Evolutionary conservation across 2,888 invertebrate genomes (phyloP).

Genomic region (Tortrix viridana): DNA sequence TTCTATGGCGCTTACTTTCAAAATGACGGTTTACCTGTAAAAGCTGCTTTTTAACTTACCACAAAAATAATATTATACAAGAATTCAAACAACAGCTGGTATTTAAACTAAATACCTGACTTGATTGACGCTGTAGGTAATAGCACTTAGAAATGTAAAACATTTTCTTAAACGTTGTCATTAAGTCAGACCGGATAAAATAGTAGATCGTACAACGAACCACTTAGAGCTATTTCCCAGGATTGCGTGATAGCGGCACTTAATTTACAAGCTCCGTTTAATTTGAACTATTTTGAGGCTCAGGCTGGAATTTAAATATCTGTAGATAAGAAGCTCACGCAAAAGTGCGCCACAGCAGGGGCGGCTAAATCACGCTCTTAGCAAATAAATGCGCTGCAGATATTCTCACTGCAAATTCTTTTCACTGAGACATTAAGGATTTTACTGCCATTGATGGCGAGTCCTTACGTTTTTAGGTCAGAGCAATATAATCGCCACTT

Average conservation of each 20-base stretch:
- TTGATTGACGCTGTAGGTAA: neutral
- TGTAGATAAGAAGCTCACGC: conserved; percentile 81
- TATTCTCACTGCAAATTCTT: conserved; percentile 45
- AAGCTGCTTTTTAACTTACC: too few relatives aligned
- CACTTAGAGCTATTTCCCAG: conserved; percentile 78
- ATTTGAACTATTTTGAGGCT: conserved; percentile 78
- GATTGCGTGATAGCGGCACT: conserved; percentile 83
- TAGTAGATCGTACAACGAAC: conserved; percentile 69
- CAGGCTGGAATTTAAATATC: conserved; percentile 74
- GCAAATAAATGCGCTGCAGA: conserved; percentile 63
- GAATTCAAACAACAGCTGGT: neutral
- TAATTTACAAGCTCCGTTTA: conserved; percentile 80
- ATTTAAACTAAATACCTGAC: neutral
- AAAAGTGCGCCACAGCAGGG: conserved; percentile 61
- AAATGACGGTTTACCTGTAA: too few relatives aligned
- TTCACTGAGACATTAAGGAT: conserved; percentile 31
- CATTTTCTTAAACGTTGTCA: conserved; percentile 50
- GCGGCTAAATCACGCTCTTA: conserved; percentile 70
- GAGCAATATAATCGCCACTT: conserved; percentile 2
- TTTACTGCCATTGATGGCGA: conserved; percentile 24
- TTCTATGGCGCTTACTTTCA: too few relatives aligned
- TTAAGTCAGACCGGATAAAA: conserved; percentile 65
- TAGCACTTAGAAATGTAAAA: conserved; percentile 22
- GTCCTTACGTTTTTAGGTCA: conserved; percentile 20
- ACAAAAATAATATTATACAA: too few relatives aligned